These are phyloP conservation scores for Triplophysa tibetana DNA, from an alignment of 2,113 vertebrate species.

Conservation along the genomic window DNA sequence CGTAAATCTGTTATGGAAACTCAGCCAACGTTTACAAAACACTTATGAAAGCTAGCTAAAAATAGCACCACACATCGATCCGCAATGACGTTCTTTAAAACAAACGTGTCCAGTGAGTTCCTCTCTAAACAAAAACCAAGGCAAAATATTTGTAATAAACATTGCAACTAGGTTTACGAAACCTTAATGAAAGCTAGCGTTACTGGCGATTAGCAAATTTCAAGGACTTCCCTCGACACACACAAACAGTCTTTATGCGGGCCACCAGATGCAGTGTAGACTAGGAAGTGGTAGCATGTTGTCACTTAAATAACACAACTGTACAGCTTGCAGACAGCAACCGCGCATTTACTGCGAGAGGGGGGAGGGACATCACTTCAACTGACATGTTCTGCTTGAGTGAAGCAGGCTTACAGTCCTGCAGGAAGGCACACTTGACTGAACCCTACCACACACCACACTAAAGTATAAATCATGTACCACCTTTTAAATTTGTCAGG, in stretches of 20 bases:
- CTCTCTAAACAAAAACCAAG: neutral
- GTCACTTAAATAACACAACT: conserved; percentile 26
- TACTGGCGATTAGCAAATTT: neutral
- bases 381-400: conserved; percentile 25
- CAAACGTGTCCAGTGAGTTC: no score
- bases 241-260: conserved; percentile 28
- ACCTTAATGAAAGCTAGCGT: neutral
- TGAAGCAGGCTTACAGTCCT: neutral
- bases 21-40: no score
- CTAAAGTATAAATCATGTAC: neutral
- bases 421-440: neutral
- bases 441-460: neutral
- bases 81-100: neutral
- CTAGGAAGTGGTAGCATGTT: conserved; percentile 38
- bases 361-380: neutral
- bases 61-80: no score
- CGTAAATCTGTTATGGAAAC: no score
- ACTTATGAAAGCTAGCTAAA: no score
- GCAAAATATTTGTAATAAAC: neutral
- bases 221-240: neutral
- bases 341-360: conserved; percentile 14
- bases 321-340: conserved; percentile 3
- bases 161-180: neutral
- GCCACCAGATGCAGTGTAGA: conserved; percentile 29
- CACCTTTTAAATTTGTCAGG: no score